Conservation (phyloP, 2,888 invertebrate species). For the Lithophane ornitopus region DNA sequence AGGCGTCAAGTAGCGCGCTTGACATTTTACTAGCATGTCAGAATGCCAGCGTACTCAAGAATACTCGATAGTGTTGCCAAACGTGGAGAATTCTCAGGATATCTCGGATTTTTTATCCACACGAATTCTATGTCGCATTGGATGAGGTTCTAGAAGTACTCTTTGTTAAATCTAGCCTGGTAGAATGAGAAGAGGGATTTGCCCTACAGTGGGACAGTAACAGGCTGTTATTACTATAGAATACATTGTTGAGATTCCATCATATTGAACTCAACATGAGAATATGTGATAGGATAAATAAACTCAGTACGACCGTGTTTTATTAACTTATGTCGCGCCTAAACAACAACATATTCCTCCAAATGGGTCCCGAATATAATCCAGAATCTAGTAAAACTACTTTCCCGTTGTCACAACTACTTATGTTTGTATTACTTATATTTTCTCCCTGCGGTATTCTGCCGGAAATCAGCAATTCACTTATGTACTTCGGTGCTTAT, state of each 20-base stretch:
- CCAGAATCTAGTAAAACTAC: constrained; percentile 33
- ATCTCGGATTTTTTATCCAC: not conserved
- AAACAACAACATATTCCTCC: constrained; percentile 19
- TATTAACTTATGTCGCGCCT: constrained; percentile 14
- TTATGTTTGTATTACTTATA: constrained; percentile 27
- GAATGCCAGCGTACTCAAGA: constrained; percentile 24
- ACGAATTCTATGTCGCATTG: not conserved
- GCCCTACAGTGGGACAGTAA: too few relatives aligned
- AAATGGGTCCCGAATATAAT: constrained; percentile 12
- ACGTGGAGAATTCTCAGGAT: constrained; percentile 20
- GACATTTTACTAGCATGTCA: constrained; percentile 37
- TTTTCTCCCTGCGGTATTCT: constrained; percentile 19
- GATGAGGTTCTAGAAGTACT: not conserved
- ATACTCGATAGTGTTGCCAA: constrained; percentile 43
- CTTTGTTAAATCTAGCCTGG: not conserved
- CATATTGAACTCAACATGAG: not conserved
- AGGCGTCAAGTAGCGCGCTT: constrained; percentile 41
- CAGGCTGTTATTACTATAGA: too few relatives aligned
- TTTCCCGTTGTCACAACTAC: constrained; percentile 20
- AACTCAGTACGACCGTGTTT: not conserved
- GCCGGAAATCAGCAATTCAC: constrained; percentile 14
- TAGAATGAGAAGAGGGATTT: not conserved
- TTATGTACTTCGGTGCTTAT: constrained; percentile 18
- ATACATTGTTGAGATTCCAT: not conserved
- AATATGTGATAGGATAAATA: not conserved